Evolutionary conservation across 2,113 vertebrate species (phyloP).

Genomic region (Menidia beryllina): DNA sequence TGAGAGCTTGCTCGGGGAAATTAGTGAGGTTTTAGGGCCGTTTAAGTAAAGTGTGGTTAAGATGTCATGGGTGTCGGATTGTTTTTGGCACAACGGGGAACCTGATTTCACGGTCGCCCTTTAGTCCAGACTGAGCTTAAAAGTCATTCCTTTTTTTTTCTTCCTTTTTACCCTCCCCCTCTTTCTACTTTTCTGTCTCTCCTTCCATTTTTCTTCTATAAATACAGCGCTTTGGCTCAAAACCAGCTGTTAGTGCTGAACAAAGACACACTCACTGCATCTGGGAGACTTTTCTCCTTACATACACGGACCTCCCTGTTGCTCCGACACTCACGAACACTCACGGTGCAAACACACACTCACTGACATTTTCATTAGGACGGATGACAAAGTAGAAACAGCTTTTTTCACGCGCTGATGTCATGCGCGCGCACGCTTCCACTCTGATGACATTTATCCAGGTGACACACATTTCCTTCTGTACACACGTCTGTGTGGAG

Average conservation of each 20-base stretch:
- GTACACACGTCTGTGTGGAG: constrained; percentile 45
- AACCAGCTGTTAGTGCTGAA: constrained; percentile 74
- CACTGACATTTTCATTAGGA: not conserved
- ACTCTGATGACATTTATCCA: constrained; percentile 57
- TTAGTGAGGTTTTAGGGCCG: constrained; percentile 29
- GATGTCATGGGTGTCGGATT: constrained; percentile 47
- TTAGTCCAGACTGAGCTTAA: constrained; percentile 32
- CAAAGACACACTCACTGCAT: constrained; percentile 68
- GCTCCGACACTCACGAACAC: constrained; percentile 18
- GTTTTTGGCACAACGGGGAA: constrained; percentile 46
- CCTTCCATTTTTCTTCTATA: constrained; percentile 69
- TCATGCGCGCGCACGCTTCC: not conserved
- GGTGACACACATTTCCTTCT: constrained; percentile 57
- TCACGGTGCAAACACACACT: not conserved
- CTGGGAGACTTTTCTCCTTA: constrained; percentile 64
- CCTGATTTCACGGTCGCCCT: constrained; percentile 55
- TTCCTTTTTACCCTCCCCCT: not conserved
- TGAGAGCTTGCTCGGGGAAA: constrained; percentile 32
- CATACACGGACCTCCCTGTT: constrained; percentile 43
- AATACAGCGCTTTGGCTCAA: constrained; percentile 59
- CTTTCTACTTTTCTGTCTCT: constrained; percentile 42
- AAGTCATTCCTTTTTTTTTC: constrained; percentile 21
- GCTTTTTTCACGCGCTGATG: not conserved
- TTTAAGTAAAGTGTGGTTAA: constrained; percentile 57
- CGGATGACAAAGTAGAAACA: not conserved